Conservation (phyloP, 2,888 invertebrate species). For the Rhyacophila evoluta region DNA sequence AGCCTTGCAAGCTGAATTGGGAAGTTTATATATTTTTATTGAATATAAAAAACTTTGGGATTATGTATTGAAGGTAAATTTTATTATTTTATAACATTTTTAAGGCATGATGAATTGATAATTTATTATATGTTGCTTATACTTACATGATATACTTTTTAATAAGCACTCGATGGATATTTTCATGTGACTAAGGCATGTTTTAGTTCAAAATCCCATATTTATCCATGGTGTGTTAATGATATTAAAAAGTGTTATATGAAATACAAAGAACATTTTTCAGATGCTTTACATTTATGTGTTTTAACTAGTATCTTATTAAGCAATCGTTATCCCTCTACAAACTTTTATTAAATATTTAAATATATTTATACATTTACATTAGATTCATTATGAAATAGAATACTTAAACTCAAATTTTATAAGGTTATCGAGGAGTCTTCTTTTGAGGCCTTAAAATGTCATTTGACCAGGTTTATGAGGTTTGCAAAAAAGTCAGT, state of each 20-base stretch:
- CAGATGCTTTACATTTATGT: not conserved
- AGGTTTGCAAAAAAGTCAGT: no score
- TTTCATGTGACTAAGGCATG: not conserved
- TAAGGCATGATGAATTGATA: not conserved
- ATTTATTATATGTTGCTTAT: not conserved
- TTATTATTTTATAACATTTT: not conserved
- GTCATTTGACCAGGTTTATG: no score
- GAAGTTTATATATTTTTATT: no score
- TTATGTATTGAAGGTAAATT: not conserved
- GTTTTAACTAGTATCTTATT: constrained; percentile 5
- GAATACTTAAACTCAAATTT: no score
- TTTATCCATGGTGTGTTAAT: no score
- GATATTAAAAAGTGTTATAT: no score
- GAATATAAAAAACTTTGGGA: no score
- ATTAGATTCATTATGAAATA: no score
- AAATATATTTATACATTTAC: no score
- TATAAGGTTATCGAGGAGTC: no score
- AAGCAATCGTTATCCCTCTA: not conserved
- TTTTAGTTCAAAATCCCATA: not conserved
- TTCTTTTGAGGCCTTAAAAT: no score
- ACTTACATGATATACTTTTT: not conserved
- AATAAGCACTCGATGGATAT: not conserved
- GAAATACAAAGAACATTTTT: not conserved
- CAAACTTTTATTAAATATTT: constrained; percentile 2
- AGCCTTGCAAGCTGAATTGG: no score